These are phyloP conservation scores for Pygoscelis adeliae DNA, from an alignment of 2,113 vertebrate genomes.

Conservation along the genomic window DNA sequence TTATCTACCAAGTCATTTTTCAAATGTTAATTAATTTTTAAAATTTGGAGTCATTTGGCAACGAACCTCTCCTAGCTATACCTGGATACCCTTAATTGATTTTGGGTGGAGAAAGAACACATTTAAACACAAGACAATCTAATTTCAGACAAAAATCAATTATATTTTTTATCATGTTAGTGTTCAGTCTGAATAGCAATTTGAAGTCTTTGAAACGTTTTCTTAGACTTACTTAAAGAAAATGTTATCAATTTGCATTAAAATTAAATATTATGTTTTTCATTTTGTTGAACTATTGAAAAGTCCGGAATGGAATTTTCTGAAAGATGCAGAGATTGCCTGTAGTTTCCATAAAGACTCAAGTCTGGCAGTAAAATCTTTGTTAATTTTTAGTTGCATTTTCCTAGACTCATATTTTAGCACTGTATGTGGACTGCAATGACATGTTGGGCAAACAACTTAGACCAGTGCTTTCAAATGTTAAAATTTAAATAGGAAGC, in stretches of 20 bases:
- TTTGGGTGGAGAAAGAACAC: conserved; percentile 14
- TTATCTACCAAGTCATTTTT: conserved; percentile 17
- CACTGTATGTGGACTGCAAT: neutral
- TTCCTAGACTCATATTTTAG: neutral
- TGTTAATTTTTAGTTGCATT: neutral
- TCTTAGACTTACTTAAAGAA: neutral
- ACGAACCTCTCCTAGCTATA: neutral
- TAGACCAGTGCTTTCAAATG: neutral
- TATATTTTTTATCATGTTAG: conserved; percentile 26
- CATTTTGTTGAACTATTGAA: neutral
- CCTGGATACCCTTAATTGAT: conserved; percentile 30
- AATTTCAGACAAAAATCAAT: conserved; percentile 50
- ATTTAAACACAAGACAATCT: conserved; percentile 12
- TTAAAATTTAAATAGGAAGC: neutral
- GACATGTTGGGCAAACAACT: neutral
- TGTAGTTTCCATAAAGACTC: neutral
- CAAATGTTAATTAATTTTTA: conserved; percentile 8
- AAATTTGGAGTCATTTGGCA: conserved; percentile 33
- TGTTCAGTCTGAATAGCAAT: conserved; percentile 25
- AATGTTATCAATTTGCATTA: conserved; percentile 9
- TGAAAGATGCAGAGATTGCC: neutral
- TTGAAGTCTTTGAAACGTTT: conserved; percentile 8
- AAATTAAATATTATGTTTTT: conserved; percentile 22
- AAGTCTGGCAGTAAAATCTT: neutral
- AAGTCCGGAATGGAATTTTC: neutral